Percentiles rank a stretch among this genome's conserved stretches.
phyloP scores from a whole-genome alignment of 2,888 invertebrate species.

The Hirtodrosophila confusa region DNA sequence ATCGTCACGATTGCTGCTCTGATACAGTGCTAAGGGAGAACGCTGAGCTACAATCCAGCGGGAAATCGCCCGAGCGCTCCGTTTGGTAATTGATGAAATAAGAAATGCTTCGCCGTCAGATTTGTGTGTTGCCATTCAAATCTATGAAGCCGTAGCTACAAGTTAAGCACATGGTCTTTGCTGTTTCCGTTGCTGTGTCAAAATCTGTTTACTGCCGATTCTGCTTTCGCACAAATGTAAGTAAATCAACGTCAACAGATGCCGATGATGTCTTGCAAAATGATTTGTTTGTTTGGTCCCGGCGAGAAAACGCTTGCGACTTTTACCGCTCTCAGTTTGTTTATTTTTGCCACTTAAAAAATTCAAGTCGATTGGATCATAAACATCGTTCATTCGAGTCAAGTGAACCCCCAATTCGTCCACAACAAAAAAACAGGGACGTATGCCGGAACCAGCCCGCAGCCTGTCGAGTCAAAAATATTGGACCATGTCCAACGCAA shows the following conservation, averaged over 20 bases:
- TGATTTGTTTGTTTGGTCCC: conserved; percentile 43
- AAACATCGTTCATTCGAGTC: too few species aligned
- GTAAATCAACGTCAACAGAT: conserved; percentile 16
- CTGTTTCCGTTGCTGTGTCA: background rate
- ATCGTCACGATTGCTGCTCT: conserved; percentile 28
- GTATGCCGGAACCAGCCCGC: too few species aligned
- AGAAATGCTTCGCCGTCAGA: too few species aligned
- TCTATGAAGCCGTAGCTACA: background rate
- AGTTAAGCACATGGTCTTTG: background rate
- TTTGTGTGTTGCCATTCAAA: conserved; percentile 11
- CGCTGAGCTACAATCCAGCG: too few species aligned
- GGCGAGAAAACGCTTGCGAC: conserved; percentile 1
- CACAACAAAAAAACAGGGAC: too few species aligned
- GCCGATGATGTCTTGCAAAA: conserved; percentile 4
- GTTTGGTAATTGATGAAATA: too few species aligned
- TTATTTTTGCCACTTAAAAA: too few species aligned
- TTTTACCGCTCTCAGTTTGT: conserved; percentile 29
- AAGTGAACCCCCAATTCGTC: too few species aligned
- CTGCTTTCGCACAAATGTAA: background rate
- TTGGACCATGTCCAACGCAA: too few species aligned
- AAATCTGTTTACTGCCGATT: conserved; percentile 26
- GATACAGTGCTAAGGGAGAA: background rate
- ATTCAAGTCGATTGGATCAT: too few species aligned
- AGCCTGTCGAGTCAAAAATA: too few species aligned
- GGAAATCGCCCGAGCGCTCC: too few species aligned